Percentiles rank a stretch among this genome's conserved stretches.
phyloP scores from a whole-genome alignment of 2,113 vertebrate genomes.

The Myanophis thanlyinensis region DNA sequence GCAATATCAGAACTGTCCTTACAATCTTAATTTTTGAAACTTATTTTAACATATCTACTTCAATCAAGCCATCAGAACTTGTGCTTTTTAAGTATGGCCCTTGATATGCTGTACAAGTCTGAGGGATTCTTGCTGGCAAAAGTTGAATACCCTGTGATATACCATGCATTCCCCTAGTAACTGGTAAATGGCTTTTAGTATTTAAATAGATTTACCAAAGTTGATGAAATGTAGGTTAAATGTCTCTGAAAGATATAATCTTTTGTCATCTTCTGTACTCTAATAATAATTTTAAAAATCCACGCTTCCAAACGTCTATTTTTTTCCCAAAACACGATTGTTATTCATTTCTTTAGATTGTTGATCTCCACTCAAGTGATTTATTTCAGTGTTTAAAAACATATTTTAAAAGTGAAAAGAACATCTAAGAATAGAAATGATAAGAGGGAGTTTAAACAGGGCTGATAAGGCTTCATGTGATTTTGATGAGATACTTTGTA shows the following conservation, averaged over 20 bases:
- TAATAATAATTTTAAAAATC: slow-evolving; percentile 44
- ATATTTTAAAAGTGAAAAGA: slow-evolving; percentile 52
- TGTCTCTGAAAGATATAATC: slow-evolving; percentile 54
- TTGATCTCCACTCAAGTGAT: slow-evolving; percentile 55
- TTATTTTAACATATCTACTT: neutral
- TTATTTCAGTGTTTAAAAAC: slow-evolving; percentile 51
- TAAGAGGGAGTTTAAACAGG: slow-evolving; percentile 40
- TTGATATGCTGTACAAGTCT: neutral
- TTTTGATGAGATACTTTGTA: slow-evolving; percentile 25
- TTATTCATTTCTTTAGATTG: slow-evolving; percentile 49
- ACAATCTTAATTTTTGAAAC: neutral
- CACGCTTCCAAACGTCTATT: slow-evolving; percentile 48
- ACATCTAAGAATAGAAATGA: slow-evolving; percentile 54
- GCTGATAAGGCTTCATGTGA: slow-evolving; percentile 28
- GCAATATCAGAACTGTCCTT: neutral
- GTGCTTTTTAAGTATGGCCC: neutral
- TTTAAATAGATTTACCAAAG: slow-evolving; percentile 31
- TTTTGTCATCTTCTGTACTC: slow-evolving; percentile 56
- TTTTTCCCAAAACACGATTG: slow-evolving; percentile 55
- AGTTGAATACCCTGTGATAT: neutral
- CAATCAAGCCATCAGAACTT: neutral
- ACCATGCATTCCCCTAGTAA: neutral
- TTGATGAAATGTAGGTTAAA: slow-evolving; percentile 57
- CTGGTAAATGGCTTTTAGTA: slow-evolving; percentile 51
- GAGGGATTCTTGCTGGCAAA: neutral